A percentile compares a stretch with the other conserved stretches of the same genome.
Conservation (phyloP, 2,888 invertebrate genomes). For the Polydrusus cervinus region DNA sequence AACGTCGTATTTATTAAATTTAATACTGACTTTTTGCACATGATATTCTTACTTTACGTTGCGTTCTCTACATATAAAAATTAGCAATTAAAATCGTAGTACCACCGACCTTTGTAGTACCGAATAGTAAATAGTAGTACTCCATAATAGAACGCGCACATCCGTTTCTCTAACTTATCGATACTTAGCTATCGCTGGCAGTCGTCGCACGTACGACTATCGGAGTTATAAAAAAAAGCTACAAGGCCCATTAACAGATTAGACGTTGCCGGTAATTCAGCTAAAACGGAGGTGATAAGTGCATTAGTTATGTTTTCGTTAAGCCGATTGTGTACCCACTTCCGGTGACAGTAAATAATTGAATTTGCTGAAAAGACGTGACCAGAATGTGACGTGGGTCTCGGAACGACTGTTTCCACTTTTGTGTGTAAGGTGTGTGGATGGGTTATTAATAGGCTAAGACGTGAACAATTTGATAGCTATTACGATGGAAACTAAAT, state of each 20-base stretch:
- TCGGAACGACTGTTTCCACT: slow-evolving; percentile 13
- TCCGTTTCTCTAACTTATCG: slow-evolving; percentile 28
- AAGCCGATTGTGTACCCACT: slow-evolving; percentile 46
- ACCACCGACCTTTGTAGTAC: not conserved
- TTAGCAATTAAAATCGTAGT: too few relatives aligned
- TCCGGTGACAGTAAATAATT: slow-evolving; percentile 55
- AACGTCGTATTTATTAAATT: too few relatives aligned
- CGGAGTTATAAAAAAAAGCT: slow-evolving; percentile 29
- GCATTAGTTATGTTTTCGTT: slow-evolving; percentile 51
- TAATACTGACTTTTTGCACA: too few relatives aligned
- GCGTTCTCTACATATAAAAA: too few relatives aligned
- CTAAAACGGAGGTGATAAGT: slow-evolving; percentile 51
- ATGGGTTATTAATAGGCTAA: slow-evolving; percentile 26
- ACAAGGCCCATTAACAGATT: slow-evolving; percentile 48
- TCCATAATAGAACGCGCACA: not conserved
- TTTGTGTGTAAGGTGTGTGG: slow-evolving; percentile 23
- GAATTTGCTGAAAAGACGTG: slow-evolving; percentile 50
- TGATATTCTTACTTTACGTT: too few relatives aligned
- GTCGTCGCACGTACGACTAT: slow-evolving; percentile 24
- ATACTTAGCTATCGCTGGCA: slow-evolving; percentile 9
- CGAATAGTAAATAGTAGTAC: not conserved
- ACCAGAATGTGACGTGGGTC: slow-evolving; percentile 40
- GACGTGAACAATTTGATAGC: slow-evolving; percentile 33
- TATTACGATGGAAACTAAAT: too few relatives aligned
- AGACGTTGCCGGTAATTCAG: slow-evolving; percentile 49